phyloP scores from a whole-genome alignment of 2,888 invertebrate species.

The Dasypolia templi region DNA sequence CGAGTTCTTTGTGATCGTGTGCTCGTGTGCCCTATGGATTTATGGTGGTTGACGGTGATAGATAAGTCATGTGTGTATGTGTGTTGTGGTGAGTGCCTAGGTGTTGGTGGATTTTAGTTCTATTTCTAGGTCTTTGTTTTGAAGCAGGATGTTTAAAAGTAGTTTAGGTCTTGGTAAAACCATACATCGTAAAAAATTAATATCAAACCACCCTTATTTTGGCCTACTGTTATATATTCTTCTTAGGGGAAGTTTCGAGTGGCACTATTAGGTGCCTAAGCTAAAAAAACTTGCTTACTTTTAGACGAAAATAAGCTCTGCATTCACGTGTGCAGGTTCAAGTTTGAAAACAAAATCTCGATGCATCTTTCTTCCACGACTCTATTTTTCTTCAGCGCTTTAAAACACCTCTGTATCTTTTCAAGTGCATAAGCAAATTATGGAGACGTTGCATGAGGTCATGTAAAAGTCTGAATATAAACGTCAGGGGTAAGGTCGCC shows the following conservation, averaged over 20 bases:
- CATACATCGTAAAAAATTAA: no score
- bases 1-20: slow-evolving; percentile 46
- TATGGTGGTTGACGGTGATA: slow-evolving; percentile 42
- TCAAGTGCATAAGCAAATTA: neutral
- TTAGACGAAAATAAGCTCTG: neutral
- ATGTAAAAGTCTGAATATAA: slow-evolving; percentile 17
- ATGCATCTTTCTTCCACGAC: neutral
- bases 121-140: neutral
- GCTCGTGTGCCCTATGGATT: slow-evolving; percentile 60
- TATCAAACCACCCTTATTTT: no score
- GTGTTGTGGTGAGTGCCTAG: neutral
- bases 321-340: neutral
- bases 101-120: slow-evolving; percentile 11
- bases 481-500: slow-evolving; percentile 32
- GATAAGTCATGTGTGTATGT: slow-evolving; percentile 36
- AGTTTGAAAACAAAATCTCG: neutral
- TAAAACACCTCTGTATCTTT: neutral
- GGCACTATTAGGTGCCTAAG: neutral
- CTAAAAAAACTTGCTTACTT: neutral
- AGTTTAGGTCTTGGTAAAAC: neutral
- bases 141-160: neutral
- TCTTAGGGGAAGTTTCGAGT: neutral
- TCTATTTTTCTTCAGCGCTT: neutral
- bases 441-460: neutral
- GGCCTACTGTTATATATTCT: neutral